Conservation (phyloP, 2,888 invertebrate species). For the Sminthurinus aureus region DNA sequence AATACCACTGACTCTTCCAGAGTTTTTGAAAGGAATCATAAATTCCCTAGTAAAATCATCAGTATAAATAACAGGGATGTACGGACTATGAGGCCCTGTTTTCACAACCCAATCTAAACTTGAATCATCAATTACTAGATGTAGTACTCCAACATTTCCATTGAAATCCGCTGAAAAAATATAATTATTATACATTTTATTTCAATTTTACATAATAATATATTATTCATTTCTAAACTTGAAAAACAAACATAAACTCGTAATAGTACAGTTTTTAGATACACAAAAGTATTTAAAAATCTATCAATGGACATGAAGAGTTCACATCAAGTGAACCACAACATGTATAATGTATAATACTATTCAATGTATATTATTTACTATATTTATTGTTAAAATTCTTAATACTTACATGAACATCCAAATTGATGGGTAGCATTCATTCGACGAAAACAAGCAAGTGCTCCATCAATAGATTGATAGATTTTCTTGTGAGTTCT, state of each 20-base stretch:
- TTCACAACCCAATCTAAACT: slow-evolving; percentile 75
- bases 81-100: slow-evolving; percentile 77
- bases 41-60: slow-evolving; percentile 68
- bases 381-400: neutral
- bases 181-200: slow-evolving; percentile 29
- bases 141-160: slow-evolving; percentile 86
- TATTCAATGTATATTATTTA: neutral
- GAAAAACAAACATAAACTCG: no score
- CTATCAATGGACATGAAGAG: no score
- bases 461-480: slow-evolving; percentile 73
- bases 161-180: slow-evolving; percentile 71
- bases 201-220: slow-evolving; percentile 36
- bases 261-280: no score
- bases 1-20: slow-evolving; percentile 65
- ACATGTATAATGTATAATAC: no score
- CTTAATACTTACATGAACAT: slow-evolving; percentile 81
- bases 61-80: slow-evolving; percentile 77
- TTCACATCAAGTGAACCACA: no score
- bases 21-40: slow-evolving; percentile 61
- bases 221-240: no score
- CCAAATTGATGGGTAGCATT: slow-evolving; percentile 96
- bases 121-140: slow-evolving; percentile 71
- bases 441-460: slow-evolving; percentile 85
- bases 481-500: slow-evolving; percentile 72
- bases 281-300: no score